phyloP scores from a whole-genome alignment of 2,113 vertebrate genomes.

The Dicentrarchus labrax region DNA sequence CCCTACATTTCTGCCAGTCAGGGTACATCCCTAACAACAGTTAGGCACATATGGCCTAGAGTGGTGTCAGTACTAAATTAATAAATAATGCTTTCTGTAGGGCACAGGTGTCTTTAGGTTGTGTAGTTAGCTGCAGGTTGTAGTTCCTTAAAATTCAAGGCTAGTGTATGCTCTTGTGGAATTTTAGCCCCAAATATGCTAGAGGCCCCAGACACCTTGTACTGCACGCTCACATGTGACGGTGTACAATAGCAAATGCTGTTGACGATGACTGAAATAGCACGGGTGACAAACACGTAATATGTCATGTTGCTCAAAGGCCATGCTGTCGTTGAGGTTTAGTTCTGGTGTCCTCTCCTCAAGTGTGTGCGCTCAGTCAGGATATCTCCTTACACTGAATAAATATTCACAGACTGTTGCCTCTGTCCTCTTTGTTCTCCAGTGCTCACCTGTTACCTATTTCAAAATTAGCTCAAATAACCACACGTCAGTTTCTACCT shows the following conservation, averaged over 20 bases:
- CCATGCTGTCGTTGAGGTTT: constrained; percentile 40
- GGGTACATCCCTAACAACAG: neutral
- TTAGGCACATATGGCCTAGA: neutral
- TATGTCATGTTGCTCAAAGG: constrained; percentile 57
- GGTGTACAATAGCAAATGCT: constrained; percentile 46
- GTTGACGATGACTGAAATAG: constrained; percentile 65
- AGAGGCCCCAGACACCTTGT: constrained; percentile 21
- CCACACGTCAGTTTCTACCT: constrained; percentile 6
- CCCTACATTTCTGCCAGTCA: neutral
- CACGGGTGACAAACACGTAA: constrained; percentile 49
- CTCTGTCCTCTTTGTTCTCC: constrained; percentile 37
- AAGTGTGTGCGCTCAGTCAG: constrained; percentile 37
- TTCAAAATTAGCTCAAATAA: constrained; percentile 18
- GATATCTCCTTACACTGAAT: constrained; percentile 64
- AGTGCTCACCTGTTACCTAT: constrained; percentile 26
- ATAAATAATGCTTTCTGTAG: constrained; percentile 40
- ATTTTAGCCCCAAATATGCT: constrained; percentile 16
- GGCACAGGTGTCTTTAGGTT: constrained; percentile 1
- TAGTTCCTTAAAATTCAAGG: constrained; percentile 1
- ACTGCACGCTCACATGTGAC: constrained; percentile 39
- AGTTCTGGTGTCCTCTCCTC: constrained; percentile 31
- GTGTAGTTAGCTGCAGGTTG: neutral
- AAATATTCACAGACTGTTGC: constrained; percentile 45
- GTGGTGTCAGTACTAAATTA: neutral
- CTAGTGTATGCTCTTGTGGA: constrained; percentile 2